Base-by-base conservation (phyloP, 2,113 vertebrate genomes). In the Pygoscelis adeliae region DNA sequence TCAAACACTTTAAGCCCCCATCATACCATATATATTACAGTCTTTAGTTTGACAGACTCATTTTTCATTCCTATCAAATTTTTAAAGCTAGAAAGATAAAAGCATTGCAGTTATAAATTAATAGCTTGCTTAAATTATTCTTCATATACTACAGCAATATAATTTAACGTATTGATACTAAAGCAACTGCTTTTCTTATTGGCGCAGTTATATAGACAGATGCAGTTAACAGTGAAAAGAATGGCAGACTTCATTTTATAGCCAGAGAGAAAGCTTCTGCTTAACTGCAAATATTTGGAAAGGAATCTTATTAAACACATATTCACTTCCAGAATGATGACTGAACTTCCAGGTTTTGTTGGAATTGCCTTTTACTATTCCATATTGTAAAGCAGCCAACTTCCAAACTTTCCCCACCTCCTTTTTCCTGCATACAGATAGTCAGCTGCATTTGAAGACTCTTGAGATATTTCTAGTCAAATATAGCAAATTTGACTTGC, bases 281-380 rank as follows among this genome's bases (percentile, higher is more conserved):
- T 87, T 85, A 93, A 95, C 95, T 69, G 73, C 92, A 81, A 92
- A 85, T 96, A 93, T 97, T 97, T 97, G 97, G 90, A 98, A 98
- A 97, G 94, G 82, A 97, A 97, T 97, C 90, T 95, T 94, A 92
- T 93, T 97, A 95, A 97, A 97, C 93, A 96, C 89, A 95, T 89
- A 96, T 91, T 97, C 95, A 93, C 93, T 95, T 94, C 95, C 94
- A 96, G 74, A 98, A 97, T 11, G 91, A 97, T 32, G 62, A 94
- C 81, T 58, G 85, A 90, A 95, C 91, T 98, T 98, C 97, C 97
- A 95, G 93, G 95, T 97, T 97, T 97, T 96, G 77, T 91, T 97
- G 72, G 36, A 96, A 87, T 23, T 86, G 58, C n/a, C n/a, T 83
- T 95, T 89, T 84, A 87, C 55, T 91, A 74, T 84, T 74, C 76